Base-by-base conservation (phyloP, 2,888 invertebrate species). In the Scaeva pyrastri region DNA sequence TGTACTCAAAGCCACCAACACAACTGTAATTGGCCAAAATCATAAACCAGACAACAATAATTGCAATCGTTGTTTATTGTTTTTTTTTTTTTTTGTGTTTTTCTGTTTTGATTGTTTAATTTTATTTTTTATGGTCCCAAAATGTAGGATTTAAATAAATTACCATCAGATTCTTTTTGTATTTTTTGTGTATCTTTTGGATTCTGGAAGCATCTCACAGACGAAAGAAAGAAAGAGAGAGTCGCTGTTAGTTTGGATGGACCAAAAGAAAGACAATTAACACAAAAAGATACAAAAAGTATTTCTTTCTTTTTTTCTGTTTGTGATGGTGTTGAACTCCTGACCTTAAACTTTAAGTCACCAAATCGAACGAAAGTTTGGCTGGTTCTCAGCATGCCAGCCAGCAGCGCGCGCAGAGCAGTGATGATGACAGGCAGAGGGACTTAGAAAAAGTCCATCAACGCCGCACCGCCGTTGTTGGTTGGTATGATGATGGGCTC, bases 341-440 rank as follows among this genome's bases (percentile, higher is more conserved):
- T 85, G 85, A 85, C 85, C 85, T 85, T 85, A 85, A 85, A 77
- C 76, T 75, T 68, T 26, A 56, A 81, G 83, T 78, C 83, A 71
- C 83, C 72, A 83, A 77, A 60, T 52, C 68, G 23, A 64, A 71
- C 70, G 62, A 71, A 56, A 52, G 70, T n/a, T 56, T 6, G 21
- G 21, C 0, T 19, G 16, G 2, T 16, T 16, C 8, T 16, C 6
- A 7, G 11, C 45, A n/a, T n/a, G n/a, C n/a, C n/a, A n/a, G 19
- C 26, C 60, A 55, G 23, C 6, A 39, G 55, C 56, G 60, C 4
- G 7, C 3, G 31, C 31, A 31, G 31, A 45, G 11, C 45, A 16
- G n/a, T 39, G 16, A 7, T n/a, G 45, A 45, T n/a, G 41, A 12
- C 26, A 50, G 21, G 2, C 19, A 21, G 36, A 55, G 76, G 55